phyloP scores from a whole-genome alignment of 2,797 vertebrate genomes.

The Tympanoctomys barrerae region DNA sequence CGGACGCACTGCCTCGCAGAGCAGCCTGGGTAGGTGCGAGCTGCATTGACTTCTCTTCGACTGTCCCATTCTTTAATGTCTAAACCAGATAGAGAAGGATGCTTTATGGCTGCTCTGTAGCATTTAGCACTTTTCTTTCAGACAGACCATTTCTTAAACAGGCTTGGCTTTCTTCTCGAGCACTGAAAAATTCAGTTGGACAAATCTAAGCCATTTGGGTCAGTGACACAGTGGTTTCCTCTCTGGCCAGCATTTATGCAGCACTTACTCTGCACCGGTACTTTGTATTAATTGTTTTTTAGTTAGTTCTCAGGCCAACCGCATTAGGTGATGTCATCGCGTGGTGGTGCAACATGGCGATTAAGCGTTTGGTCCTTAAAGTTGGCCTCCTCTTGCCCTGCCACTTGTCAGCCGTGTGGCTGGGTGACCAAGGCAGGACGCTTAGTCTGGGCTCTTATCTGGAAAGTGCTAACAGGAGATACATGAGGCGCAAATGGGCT shows the following conservation, averaged over 20 bases:
- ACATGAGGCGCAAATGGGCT: background rate
- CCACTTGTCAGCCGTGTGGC: background rate
- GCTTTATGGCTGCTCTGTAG: background rate
- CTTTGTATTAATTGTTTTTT: constrained; percentile 9
- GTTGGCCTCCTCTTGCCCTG: background rate
- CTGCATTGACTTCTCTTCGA: background rate
- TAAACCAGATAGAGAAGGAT: constrained; percentile 32
- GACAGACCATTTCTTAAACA: constrained; percentile 10
- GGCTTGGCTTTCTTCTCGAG: constrained; percentile 6
- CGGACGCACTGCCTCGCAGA: background rate
- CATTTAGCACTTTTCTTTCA: constrained; percentile 48
- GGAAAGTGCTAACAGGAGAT: background rate
- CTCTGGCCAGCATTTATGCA: background rate
- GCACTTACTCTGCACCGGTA: background rate
- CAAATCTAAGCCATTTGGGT: constrained; percentile 28
- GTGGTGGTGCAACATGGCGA: background rate
- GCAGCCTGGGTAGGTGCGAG: background rate
- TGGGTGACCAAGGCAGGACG: background rate
- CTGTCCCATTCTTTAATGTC: background rate
- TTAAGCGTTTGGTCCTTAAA: background rate
- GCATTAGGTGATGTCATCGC: background rate
- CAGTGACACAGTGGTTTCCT: constrained; percentile 29
- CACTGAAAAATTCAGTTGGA: constrained; percentile 28
- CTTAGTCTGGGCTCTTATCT: background rate
- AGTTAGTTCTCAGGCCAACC: background rate